phyloP scores from a whole-genome alignment of 2,888 invertebrate genomes.

The Resseliella maxima region DNA sequence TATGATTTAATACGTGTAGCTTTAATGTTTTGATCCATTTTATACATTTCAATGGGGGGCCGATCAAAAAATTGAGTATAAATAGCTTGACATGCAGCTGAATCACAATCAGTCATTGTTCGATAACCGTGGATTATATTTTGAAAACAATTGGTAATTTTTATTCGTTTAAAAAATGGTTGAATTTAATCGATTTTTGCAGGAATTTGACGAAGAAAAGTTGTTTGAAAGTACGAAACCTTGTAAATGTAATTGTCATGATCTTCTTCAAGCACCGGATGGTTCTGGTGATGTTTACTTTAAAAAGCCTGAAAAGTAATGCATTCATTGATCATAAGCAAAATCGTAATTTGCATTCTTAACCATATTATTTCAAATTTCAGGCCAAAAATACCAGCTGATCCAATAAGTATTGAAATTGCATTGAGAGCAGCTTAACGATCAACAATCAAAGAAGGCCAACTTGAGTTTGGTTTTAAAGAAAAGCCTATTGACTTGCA shows the following conservation, averaged over 20 bases:
- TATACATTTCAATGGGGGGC: background rate
- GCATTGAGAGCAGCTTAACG: constrained; percentile 67
- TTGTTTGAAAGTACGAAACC: background rate
- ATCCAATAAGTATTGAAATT: constrained; percentile 69
- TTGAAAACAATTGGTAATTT: background rate
- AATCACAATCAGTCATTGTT: background rate
- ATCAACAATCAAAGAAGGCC: constrained; percentile 61
- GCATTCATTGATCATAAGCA: background rate
- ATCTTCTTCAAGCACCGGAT: constrained; percentile 5
- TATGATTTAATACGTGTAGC: constrained; percentile 48
- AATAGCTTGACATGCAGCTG: background rate
- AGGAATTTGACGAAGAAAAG: constrained; percentile 12
- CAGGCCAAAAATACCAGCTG: constrained; percentile 64
- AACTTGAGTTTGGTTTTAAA: constrained; percentile 65
- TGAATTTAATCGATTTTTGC: background rate
- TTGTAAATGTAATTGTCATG: background rate
- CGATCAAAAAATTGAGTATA: constrained; percentile 5
- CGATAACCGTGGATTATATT: background rate
- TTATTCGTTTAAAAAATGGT: background rate
- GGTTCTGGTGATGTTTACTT: background rate
- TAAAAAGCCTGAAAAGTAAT: background rate
- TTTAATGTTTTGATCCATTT: background rate
- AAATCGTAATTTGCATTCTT: background rate
- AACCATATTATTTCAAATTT: background rate
- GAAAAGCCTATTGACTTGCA: constrained; percentile 65